Conservation (phyloP, 2,113 vertebrate species). For the Aspidoscelis tigris region DNA sequence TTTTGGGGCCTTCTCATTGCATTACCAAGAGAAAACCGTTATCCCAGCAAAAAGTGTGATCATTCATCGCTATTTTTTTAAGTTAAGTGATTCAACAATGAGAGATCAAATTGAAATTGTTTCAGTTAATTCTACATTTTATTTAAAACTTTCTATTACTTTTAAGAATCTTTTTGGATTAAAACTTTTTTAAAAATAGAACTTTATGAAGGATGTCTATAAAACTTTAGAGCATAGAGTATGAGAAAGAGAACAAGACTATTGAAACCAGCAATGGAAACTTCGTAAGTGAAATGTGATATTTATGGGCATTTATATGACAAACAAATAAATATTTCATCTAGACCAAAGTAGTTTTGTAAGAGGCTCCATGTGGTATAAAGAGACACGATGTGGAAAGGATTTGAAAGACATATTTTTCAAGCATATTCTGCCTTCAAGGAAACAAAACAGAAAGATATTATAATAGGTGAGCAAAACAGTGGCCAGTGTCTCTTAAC, state of each 20-base stretch:
- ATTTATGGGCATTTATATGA: conserved; percentile 27
- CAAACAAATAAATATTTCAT: conserved; percentile 32
- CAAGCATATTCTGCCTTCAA: background rate
- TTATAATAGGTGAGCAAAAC: background rate
- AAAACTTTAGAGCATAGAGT: background rate
- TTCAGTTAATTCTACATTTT: background rate
- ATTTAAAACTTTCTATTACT: conserved; percentile 17
- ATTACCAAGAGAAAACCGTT: background rate
- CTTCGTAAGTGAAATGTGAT: conserved; percentile 25
- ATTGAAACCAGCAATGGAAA: background rate
- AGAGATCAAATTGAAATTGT: background rate
- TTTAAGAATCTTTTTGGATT: conserved; percentile 1
- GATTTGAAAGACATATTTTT: conserved; percentile 3
- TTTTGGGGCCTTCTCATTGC: conserved; percentile 9
- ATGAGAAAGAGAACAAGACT: background rate
- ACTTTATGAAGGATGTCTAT: conserved; percentile 10
- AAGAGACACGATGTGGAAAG: background rate
- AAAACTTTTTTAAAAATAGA: conserved; percentile 1
- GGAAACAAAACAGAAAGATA: conserved; percentile 3
- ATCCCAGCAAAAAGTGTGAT: background rate
- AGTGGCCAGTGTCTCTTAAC: background rate
- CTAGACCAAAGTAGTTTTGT: background rate
- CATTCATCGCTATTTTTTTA: background rate
- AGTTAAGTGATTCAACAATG: background rate
- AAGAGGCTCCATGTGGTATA: conserved; percentile 5